Base-by-base conservation (phyloP, 23 tunicate species). In the Trididemnum nubilum region DNA sequence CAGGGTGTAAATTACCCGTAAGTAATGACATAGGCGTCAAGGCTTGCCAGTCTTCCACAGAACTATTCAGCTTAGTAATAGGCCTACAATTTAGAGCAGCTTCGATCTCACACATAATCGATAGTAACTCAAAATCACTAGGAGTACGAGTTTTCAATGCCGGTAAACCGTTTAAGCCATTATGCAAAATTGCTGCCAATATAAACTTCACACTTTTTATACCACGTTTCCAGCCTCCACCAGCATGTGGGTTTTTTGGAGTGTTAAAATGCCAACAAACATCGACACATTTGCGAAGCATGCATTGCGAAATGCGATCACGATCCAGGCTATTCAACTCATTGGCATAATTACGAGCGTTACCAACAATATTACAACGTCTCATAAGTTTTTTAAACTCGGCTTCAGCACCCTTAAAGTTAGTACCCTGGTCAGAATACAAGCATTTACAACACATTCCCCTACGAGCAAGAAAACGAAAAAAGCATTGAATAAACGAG, bases 381-480 rank as follows among this genome's bases (percentile, higher is more conserved):
- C 23, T 18, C 75, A 28, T 69, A 18, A 69, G 38, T 32, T 33
- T 69, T 69, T 69, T 69, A n/a, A 69, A 69, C 38, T 69, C 75
- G n/a, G 36, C n/a, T 5, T 69, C 37, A 33, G 38, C 30, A 9
- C 75, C 75, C 33, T 28, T 69, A 33, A 69, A 69, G n/a, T 33
- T 69, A 9, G 75, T 69, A 3, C 38, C 38, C 33, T 32, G 36
- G 23, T 69, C 75, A 7, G 75, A 28, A 33, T 69, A 69, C 38
- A 69, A 5, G 23, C 36, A 69, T 18, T 19, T 7, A 33, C 75
- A 69, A 33, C 23, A 69, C 75, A 69, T 4, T 5, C 75, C 38
- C 2, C 75, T 18, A n/a, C 75, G 75, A 32, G 38, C 19, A 4
- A 38, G 30, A 69, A 30, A 69, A 33, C 75, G 75, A 18, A 30